A percentile compares a stretch with the other conserved stretches of the same genome.
Evolutionary conservation across 1,140 invertebrate genomes (phyloP).

Genomic region (Cydia strobilella): DNA sequence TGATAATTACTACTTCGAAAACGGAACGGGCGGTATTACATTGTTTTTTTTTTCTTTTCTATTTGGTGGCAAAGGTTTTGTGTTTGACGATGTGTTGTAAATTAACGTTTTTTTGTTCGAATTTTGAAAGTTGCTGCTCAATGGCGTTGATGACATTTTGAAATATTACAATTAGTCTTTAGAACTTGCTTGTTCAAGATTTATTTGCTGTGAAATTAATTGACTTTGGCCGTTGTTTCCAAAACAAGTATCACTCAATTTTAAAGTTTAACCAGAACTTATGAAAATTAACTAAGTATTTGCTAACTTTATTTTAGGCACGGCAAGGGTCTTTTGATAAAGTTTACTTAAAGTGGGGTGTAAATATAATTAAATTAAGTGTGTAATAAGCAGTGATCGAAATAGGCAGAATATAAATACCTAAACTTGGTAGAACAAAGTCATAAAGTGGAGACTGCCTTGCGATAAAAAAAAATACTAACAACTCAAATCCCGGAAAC

Average conservation of each 20-base stretch:
- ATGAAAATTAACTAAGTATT: neutral
- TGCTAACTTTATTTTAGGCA: no score
- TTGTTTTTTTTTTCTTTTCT: slow-evolving; percentile 7
- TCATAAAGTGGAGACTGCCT: no score
- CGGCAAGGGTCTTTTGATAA: neutral
- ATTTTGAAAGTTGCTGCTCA: slow-evolving; percentile 3
- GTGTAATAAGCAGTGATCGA: no score
- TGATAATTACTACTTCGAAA: slow-evolving; percentile 15
- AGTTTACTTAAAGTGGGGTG: neutral
- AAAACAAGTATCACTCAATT: neutral
- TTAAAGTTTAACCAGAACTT: neutral
- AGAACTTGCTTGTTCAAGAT: neutral
- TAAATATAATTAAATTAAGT: slow-evolving; percentile 1
- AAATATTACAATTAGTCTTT: neutral
- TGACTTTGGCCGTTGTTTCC: neutral
- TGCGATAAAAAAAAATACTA: no score
- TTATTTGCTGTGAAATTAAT: slow-evolving; percentile 9
- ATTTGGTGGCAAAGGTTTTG: neutral
- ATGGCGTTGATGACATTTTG: slow-evolving; percentile 6
- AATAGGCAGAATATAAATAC: no score
- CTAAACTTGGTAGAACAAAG: no score
- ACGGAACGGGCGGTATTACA: neutral
- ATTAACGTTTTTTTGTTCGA: slow-evolving; percentile 5
- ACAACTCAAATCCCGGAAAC: no score
- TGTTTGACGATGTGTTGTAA: neutral